Evolutionary conservation across 2,113 vertebrate species (phyloP).

Genomic region (Elaphurus davidianus): DNA sequence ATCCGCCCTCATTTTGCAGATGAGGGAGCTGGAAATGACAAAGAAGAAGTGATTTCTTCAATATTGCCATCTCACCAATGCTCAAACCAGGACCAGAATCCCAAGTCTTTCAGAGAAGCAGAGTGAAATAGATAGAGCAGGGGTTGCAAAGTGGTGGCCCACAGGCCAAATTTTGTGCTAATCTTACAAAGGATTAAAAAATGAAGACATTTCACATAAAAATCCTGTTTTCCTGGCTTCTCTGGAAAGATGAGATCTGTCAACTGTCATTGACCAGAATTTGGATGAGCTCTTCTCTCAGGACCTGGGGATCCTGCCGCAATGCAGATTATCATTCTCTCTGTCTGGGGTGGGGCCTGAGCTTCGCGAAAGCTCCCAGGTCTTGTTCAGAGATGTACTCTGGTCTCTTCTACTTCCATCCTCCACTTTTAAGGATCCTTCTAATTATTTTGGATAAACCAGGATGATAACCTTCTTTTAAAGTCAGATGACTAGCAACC

Average conservation of each 20-base stretch:
- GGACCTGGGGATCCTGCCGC: not conserved
- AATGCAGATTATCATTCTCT: not conserved
- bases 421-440: not conserved
- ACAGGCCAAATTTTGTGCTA: not conserved
- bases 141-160: not conserved
- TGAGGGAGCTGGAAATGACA: too few species aligned
- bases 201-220: not conserved
- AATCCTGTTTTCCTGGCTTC: not conserved
- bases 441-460: not conserved
- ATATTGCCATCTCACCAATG: not conserved
- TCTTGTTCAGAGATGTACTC: not conserved
- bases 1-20: not conserved
- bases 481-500: not conserved
- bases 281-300: not conserved
- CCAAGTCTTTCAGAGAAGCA: not conserved
- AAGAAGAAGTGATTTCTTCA: not conserved
- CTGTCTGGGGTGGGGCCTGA: not conserved
- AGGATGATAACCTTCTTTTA: not conserved
- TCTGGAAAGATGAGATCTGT: not conserved
- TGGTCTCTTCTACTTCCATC: not conserved
- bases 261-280: not conserved
- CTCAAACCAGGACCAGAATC: not conserved
- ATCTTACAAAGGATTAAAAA: not conserved
- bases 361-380: not conserved
- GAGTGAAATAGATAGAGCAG: not conserved